Base-by-base conservation (phyloP, 2,797 vertebrate genomes). In the Glyptemys insculpta region DNA sequence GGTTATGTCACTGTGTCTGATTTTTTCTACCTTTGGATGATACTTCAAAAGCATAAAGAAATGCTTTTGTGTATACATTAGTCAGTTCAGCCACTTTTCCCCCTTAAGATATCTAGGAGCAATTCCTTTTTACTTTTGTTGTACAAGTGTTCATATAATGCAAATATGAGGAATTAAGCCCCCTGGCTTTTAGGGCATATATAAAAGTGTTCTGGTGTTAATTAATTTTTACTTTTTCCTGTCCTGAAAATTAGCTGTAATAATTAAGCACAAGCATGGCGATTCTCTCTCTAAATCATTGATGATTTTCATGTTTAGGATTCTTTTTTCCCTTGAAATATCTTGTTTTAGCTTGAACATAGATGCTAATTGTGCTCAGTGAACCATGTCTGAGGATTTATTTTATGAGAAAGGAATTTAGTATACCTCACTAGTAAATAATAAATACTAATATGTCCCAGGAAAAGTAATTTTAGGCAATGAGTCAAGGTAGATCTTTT, bases 41-140 rank as follows among this genome's bases (percentile, higher is more conserved):
- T 79, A 79, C 27, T 5, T 5, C 44, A 82, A 37, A 47, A 59
- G 54, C 56, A 81, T 44, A 88, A 86, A 85, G 53, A 92, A 91
- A 92, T 68, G 12, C 9, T 19, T 87, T 84, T 7, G 12, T 16
- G 7, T 16, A 16, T 31, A 52, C 12, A 50, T 81, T 62, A 11
- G 23, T 76, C 83, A 4, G 31, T 16, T 49, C 74, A 90, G 79
- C 2, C 3, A 6, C 12, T 10, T 53, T 27, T 88, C 79, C 16
- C 53, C 65, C 25, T 68, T 74, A 49, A 56, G 15, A 53, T 52
- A 79, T 54, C 81, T 68, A n/a, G 16, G 49, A 94, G 12, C 81
- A 85, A 90, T 93, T 91, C 62, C 25, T 83, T 83, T 54, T 2
- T 74, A 52, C 59, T 87, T 94, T 59, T 53, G 8, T n/a, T 91